Evolutionary conservation across 1,140 invertebrate genomes (phyloP).

Genomic region (Panagrolaimus sp.): DNA sequence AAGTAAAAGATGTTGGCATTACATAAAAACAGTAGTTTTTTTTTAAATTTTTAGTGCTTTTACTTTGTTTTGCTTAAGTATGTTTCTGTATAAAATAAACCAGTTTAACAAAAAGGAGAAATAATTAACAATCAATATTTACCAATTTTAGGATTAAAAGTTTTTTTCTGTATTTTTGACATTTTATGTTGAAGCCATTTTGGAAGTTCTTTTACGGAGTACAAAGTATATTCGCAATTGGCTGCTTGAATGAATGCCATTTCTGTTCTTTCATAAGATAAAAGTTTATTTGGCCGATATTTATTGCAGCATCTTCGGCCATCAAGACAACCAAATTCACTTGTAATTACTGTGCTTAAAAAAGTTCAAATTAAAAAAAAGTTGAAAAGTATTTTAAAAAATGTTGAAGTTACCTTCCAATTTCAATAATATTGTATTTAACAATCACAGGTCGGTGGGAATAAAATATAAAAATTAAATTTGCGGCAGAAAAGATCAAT

Average conservation of each 20-base stretch:
- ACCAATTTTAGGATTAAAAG: too few relatives aligned
- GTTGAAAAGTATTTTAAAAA: neutral
- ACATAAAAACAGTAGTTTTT: too few relatives aligned
- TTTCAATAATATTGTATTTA: constrained; percentile 6
- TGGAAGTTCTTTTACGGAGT: constrained; percentile 1
- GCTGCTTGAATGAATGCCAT: neutral
- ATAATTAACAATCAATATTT: too few relatives aligned
- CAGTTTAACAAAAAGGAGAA: too few relatives aligned
- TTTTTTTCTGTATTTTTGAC: neutral
- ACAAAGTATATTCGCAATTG: neutral
- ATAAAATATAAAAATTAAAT: constrained; percentile 5
- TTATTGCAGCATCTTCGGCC: constrained; percentile 2
- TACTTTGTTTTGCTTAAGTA: too few relatives aligned
- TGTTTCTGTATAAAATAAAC: too few relatives aligned
- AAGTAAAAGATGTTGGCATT: too few relatives aligned
- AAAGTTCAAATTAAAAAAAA: neutral
- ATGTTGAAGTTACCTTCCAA: neutral
- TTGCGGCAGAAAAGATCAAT: constrained; percentile 1
- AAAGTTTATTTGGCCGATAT: neutral
- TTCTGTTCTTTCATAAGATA: neutral
- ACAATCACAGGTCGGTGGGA: constrained; percentile 2
- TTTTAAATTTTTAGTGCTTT: too few relatives aligned
- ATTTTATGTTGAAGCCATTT: constrained; percentile 4
- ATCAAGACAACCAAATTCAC: constrained; percentile 3
- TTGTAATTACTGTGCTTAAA: neutral